A percentile compares a stretch with the other conserved stretches of the same genome.
Evolutionary conservation across 1,140 invertebrate species (phyloP).

Genomic region (Brachionus koreanus): DNA sequence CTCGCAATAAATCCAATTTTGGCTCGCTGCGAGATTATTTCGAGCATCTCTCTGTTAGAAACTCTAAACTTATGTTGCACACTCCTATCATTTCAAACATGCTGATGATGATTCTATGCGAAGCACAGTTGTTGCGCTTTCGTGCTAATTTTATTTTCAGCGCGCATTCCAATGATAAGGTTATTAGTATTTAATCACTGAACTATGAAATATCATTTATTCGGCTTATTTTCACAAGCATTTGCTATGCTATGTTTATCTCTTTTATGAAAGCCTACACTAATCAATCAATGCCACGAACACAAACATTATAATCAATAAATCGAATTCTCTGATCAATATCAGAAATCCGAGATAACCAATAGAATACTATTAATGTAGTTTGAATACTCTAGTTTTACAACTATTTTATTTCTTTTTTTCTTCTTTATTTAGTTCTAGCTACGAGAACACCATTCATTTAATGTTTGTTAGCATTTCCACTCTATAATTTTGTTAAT

Average conservation of each 20-base stretch:
- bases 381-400: too few species aligned
- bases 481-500: too few species aligned
- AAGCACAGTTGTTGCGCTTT: neutral
- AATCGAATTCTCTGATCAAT: neutral
- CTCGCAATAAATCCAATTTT: neutral
- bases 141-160: neutral
- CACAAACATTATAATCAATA: neutral
- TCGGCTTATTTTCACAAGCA: neutral
- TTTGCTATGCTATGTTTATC: neutral
- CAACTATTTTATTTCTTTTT: too few species aligned
- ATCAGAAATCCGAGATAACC: neutral
- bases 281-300: slow-evolving; percentile 1
- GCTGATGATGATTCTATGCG: neutral
- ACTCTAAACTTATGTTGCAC: neutral
- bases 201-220: neutral
- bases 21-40: neutral
- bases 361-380: neutral
- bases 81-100: neutral
- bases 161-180: neutral
- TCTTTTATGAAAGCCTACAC: neutral
- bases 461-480: too few species aligned
- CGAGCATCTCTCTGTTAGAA: neutral
- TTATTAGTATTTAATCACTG: neutral
- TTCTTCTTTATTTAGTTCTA: too few species aligned
- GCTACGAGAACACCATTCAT: too few species aligned